Percentiles rank a stretch among this genome's conserved stretches.
phyloP scores from a whole-genome alignment of 2,113 vertebrate species.

The Etheostoma cragini region DNA sequence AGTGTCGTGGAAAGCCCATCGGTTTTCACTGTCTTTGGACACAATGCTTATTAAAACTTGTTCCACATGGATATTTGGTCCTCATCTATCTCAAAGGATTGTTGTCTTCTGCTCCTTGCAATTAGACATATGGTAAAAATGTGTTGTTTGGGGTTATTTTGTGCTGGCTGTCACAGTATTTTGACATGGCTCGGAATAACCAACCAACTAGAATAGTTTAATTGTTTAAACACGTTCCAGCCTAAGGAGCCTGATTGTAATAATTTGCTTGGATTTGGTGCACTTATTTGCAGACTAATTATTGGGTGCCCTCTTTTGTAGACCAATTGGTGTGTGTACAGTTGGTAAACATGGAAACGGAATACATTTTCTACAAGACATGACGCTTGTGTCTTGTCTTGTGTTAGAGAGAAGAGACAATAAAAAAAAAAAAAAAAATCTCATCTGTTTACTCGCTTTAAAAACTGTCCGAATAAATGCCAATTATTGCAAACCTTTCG shows the following conservation, averaged over 20 bases:
- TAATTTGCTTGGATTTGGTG: conserved; percentile 21
- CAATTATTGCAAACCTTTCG: background rate
- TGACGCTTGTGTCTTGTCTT: background rate
- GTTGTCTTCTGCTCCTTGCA: background rate
- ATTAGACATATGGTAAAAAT: background rate
- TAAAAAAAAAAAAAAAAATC: background rate
- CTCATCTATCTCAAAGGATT: background rate
- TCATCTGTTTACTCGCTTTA: background rate
- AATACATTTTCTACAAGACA: conserved; percentile 21
- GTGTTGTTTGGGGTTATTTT: background rate
- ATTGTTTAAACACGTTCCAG: conserved; percentile 17
- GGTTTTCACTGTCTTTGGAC: background rate
- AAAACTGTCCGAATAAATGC: background rate
- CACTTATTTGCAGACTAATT: conserved; percentile 25
- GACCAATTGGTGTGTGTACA: conserved; percentile 27
- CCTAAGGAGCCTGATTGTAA: conserved; percentile 9
- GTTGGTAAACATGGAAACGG: background rate
- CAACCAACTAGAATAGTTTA: background rate
- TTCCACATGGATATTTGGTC: conserved; percentile 5
- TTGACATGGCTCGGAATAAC: conserved; percentile 10
- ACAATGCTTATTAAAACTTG: background rate
- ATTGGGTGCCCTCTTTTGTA: conserved; percentile 14
- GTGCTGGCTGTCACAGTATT: background rate
- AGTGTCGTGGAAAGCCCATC: no score
- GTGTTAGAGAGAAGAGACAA: background rate